Percentiles rank a stretch among this genome's conserved stretches.
These are phyloP conservation scores for Epinephelus coioides DNA, from an alignment of 2,797 vertebrate genomes.

Conservation along the genomic window DNA sequence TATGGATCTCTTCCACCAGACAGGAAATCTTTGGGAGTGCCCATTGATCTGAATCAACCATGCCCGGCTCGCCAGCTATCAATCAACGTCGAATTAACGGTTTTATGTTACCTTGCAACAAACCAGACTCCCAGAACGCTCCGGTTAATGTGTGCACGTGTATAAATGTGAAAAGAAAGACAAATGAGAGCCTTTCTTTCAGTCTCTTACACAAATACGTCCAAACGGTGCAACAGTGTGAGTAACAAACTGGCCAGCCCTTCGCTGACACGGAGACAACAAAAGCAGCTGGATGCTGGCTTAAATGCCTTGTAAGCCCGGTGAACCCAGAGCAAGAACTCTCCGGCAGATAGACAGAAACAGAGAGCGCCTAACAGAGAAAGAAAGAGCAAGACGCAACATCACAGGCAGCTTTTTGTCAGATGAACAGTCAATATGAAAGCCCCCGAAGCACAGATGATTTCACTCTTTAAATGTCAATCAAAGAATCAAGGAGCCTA, in stretches of 20 bases:
- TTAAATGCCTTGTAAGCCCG: conserved; percentile 50
- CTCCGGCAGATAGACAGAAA: conserved; percentile 52
- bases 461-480: conserved; percentile 68
- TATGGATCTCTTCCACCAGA: conserved; percentile 76
- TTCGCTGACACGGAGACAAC: conserved; percentile 53
- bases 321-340: conserved; percentile 57
- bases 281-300: conserved; percentile 56
- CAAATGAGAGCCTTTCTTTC: conserved; percentile 7
- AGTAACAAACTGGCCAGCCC: conserved; percentile 39
- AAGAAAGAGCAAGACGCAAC: conserved; percentile 36
- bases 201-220: background rate
- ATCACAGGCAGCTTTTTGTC: conserved; percentile 68
- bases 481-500: conserved; percentile 68
- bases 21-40: conserved; percentile 79
- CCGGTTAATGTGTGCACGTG: conserved; percentile 17
- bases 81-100: conserved; percentile 81
- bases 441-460: conserved; percentile 62
- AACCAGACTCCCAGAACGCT: conserved; percentile 16
- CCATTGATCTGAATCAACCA: conserved; percentile 77
- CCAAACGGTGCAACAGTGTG: conserved; percentile 1
- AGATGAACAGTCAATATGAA: conserved; percentile 70
- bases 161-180: conserved; percentile 28
- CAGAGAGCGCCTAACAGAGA: conserved; percentile 17
- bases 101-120: conserved; percentile 52
- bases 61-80: conserved; percentile 66